Percentiles rank a stretch among this genome's conserved stretches.
phyloP scores from a whole-genome alignment of 2,888 invertebrate genomes.

The Brenthis hecate region DNA sequence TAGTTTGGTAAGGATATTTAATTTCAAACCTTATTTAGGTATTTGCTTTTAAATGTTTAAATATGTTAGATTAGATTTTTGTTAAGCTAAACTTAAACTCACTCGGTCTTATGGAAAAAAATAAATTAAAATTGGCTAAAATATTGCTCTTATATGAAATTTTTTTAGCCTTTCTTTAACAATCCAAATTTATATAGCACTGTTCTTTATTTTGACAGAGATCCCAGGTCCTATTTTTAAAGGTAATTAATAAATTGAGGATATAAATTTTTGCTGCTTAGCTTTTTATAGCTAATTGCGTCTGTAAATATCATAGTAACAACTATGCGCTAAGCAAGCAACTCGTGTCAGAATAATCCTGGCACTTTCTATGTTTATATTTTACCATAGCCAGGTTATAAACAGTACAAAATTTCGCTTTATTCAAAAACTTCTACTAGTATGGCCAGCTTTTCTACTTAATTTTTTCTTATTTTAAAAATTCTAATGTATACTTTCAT shows the following conservation, averaged over 20 bases:
- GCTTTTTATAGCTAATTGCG: constrained; percentile 68
- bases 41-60: background rate
- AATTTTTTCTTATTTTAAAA: constrained; percentile 46
- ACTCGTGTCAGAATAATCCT: constrained; percentile 65
- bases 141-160: background rate
- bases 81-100: no score
- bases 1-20: constrained; percentile 24
- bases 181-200: constrained; percentile 40
- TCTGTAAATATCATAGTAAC: constrained; percentile 54
- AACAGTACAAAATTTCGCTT: constrained; percentile 37
- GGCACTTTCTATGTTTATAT: constrained; percentile 51
- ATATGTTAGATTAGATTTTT: no score
- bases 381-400: background rate
- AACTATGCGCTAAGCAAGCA: constrained; percentile 65
- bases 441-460: constrained; percentile 28
- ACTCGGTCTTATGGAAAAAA: background rate
- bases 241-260: constrained; percentile 73
- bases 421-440: constrained; percentile 2
- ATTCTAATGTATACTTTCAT: constrained; percentile 73
- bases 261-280: constrained; percentile 52
- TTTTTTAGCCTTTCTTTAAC: background rate
- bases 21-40: constrained; percentile 3
- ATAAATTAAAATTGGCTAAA: no score
- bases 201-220: constrained; percentile 76
- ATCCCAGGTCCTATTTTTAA: constrained; percentile 78